Evolutionary conservation across 1,140 invertebrate genomes (phyloP).

Genomic region (Drosophila gunungcola): DNA sequence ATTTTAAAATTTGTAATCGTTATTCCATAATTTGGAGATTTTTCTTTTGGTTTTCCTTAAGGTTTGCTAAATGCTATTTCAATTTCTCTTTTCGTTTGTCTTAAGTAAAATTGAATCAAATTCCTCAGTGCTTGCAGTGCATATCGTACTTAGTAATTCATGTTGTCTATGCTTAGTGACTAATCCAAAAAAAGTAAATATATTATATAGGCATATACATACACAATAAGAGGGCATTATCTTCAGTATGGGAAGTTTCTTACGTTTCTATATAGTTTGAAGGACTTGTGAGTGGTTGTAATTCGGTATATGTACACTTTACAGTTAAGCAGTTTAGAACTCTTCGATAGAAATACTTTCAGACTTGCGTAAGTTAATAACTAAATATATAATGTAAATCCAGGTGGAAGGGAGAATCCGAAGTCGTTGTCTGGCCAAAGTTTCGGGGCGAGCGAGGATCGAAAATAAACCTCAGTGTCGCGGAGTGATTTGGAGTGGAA

Average conservation of each 20-base stretch:
- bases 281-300: constrained; percentile 14
- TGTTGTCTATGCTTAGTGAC: constrained; percentile 56
- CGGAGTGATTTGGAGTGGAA: neutral
- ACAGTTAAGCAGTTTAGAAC: constrained; percentile 76
- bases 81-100: constrained; percentile 74
- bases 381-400: constrained; percentile 29
- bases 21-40: constrained; percentile 41
- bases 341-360: constrained; percentile 80
- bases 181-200: constrained; percentile 53
- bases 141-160: constrained; percentile 69
- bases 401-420: constrained; percentile 5
- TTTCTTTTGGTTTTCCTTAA: constrained; percentile 7
- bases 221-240: constrained; percentile 11
- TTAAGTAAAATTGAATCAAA: constrained; percentile 85
- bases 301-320: constrained; percentile 47
- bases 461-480: neutral
- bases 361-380: constrained; percentile 68
- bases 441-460: neutral
- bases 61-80: constrained; percentile 57
- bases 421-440: constrained; percentile 24
- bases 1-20: constrained; percentile 25
- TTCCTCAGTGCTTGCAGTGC: constrained; percentile 85
- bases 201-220: constrained; percentile 19
- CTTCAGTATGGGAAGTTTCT: constrained; percentile 15
- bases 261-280: constrained; percentile 28